Conservation (phyloP, 2,113 vertebrate species). For the Garra rufa region DNA sequence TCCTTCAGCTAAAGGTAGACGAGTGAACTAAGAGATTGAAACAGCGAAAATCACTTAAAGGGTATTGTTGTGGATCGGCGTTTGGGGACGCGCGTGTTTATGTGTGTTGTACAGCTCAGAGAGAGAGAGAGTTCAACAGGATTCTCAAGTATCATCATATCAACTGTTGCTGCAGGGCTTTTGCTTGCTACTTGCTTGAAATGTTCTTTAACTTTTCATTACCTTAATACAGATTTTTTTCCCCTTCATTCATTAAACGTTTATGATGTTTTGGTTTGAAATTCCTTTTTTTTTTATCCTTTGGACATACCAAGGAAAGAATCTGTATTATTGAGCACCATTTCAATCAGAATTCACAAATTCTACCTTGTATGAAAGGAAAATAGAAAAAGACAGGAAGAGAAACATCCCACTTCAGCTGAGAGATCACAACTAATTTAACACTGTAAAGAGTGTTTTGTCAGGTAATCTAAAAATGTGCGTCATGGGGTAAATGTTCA, state of each 20-base stretch:
- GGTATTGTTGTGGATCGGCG: constrained; percentile 54
- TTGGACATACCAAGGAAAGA: not conserved
- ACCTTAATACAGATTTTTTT: not conserved
- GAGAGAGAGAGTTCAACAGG: constrained; percentile 34
- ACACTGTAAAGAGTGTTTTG: not conserved
- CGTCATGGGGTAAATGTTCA: not conserved
- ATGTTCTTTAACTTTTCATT: constrained; percentile 3
- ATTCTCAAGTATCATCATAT: constrained; percentile 25
- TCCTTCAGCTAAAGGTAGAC: constrained; percentile 42
- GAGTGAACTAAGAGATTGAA: constrained; percentile 48
- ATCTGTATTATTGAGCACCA: not conserved
- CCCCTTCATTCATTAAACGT: not conserved
- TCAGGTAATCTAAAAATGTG: not conserved
- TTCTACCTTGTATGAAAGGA: not conserved
- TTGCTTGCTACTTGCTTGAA: not conserved
- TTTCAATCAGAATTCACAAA: constrained; percentile 9
- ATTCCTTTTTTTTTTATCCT: not conserved
- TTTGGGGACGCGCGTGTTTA: constrained; percentile 18
- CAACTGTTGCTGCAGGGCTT: constrained; percentile 34
- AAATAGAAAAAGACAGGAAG: not conserved
- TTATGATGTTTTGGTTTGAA: not conserved
- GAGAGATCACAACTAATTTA: not conserved
- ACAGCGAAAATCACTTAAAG: constrained; percentile 62
- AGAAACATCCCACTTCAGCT: not conserved
- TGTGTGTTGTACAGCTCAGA: constrained; percentile 17